phyloP scores from a whole-genome alignment of 2,113 vertebrate species.

The Ochotona princeps region DNA sequence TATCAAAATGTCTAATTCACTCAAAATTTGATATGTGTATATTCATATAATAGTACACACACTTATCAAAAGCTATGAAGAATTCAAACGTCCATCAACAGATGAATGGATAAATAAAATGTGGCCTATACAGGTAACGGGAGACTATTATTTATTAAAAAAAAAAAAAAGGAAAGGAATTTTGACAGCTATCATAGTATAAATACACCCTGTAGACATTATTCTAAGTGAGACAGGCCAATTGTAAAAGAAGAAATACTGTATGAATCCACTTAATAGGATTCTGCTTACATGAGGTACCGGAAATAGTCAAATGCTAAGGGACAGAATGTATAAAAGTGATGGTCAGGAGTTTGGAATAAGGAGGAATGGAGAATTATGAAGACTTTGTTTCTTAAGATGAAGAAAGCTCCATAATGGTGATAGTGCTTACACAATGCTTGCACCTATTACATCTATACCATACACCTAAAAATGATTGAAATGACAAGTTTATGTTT shows the following conservation, averaged over 20 bases:
- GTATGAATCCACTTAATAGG: background rate
- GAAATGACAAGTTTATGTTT: background rate
- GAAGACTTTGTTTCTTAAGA: slow-evolving; percentile 18
- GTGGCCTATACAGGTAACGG: background rate
- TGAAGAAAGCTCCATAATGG: background rate
- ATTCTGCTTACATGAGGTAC: background rate
- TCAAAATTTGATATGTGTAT: background rate
- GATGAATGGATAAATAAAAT: background rate
- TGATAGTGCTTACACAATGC: background rate
- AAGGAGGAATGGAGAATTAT: background rate
- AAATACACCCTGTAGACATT: background rate
- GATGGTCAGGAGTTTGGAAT: background rate
- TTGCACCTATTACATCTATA: background rate
- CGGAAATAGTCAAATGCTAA: background rate
- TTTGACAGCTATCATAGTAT: background rate
- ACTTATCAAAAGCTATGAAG: background rate
- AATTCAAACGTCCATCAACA: background rate
- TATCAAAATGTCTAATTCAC: slow-evolving; percentile 27
- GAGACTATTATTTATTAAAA: no score
- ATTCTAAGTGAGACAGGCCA: background rate
- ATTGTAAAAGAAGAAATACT: background rate
- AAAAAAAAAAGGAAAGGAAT: background rate
- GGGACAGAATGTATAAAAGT: background rate
- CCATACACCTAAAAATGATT: background rate
- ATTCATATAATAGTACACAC: background rate